Evolutionary conservation across 2,113 vertebrate genomes (phyloP), one percentile per base, ranked within the genome.

Genomic region (Lanius ludovicianus): DNA sequence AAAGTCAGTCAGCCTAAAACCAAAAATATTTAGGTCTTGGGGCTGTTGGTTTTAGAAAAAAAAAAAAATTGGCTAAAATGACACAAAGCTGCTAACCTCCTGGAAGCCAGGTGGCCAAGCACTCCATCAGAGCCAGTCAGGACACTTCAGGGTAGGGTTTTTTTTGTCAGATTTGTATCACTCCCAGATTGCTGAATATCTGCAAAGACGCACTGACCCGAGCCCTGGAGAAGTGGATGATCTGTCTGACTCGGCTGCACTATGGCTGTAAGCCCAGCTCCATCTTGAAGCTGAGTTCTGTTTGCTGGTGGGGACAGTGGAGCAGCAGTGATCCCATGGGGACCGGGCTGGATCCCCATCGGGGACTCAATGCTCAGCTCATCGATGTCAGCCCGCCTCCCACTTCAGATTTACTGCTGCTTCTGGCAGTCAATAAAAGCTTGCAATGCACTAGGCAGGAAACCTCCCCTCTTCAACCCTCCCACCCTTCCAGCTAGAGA

Each of bases 341-440:
- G 39, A 70, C 31, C 2, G 4, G 59, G 52, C 44, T 90, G 68
- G 31, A 71, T 56, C 73, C 64, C 64, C 64, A 22, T 0, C 0
- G 0, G 49, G 53, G 31, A 65, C 75, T 55, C 8, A 1, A 10
- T 9, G 28, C 89, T 91, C 90, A 69, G 87, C 73, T 96, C 75
- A 55, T 42, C 2, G 3, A 65, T 27, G 49, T 50, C 39, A 65
- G 57, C 49, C 77, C 80, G 87, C 81, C 84, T 96, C 85, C 75
- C 2, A 6, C 71, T 94, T 87, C 84, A 92, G 92, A 96, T 95
- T 96, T 92, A 95, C 85, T 90, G 80, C 78, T 92, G 28, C 57
- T 92, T 62, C 83, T 92, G 84, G 96, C 85, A 94, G 90, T 95
- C 89, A 95, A 86, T 96, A 96, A 97, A 97, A 96, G 59, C 57